Conservation (phyloP, 2,888 invertebrate genomes). For the Acleris laterana region DNA sequence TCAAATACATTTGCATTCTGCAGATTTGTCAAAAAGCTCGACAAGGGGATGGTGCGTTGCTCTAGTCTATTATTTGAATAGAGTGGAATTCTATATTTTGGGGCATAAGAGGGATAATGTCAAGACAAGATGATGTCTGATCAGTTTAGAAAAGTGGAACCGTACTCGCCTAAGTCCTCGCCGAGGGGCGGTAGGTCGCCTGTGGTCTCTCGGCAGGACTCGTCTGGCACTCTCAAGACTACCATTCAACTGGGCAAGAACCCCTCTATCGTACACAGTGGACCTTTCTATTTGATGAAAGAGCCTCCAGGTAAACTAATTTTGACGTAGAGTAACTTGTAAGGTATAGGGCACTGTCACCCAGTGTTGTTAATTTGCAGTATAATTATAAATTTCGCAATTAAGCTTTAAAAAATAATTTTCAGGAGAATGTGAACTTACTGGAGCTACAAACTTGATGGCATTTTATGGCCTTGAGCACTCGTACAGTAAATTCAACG, state of each 20-base stretch:
- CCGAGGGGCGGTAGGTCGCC: conserved; percentile 97
- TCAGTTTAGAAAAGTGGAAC: conserved; percentile 96
- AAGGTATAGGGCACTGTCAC: neutral
- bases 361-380: neutral
- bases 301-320: conserved; percentile 92
- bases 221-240: conserved; percentile 98
- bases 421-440: conserved; percentile 94
- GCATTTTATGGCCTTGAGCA: conserved; percentile 98
- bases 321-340: neutral
- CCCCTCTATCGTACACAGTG: conserved; percentile 98
- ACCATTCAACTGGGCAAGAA: conserved; percentile 98
- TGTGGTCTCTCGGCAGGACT: conserved; percentile 97
- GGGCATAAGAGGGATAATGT: conserved; percentile 75
- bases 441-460: conserved; percentile 98
- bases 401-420: conserved; percentile 36
- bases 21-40: conserved; percentile 62
- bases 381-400: neutral
- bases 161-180: conserved; percentile 97
- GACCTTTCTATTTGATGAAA: conserved; percentile 99
- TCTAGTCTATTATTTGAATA: conserved; percentile 71
- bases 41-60: conserved; percentile 53
- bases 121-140: conserved; percentile 94
- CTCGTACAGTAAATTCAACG: conserved; percentile 98
- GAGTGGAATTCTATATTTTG: conserved; percentile 67
- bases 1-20: conserved; percentile 41